These are phyloP conservation scores for Electrona antarctica DNA, from an alignment of 2,113 vertebrate genomes.

Conservation along the genomic window DNA sequence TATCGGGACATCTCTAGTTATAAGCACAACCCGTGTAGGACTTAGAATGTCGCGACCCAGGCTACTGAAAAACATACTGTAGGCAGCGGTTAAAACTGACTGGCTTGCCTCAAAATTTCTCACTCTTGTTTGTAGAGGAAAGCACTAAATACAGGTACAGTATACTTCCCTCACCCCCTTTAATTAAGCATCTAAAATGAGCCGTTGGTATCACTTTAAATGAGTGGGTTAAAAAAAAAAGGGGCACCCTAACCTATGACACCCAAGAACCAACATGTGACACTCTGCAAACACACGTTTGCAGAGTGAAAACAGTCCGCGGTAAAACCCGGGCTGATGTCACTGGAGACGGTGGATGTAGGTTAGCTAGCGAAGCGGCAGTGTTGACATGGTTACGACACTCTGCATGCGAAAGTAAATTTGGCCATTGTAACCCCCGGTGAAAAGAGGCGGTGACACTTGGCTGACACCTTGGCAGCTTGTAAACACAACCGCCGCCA, in stretches of 20 bases:
- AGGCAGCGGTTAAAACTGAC: too few species aligned
- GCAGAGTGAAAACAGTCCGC: constrained; percentile 33
- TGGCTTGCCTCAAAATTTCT: too few species aligned
- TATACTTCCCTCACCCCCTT: background rate
- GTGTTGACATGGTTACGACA: constrained; percentile 60
- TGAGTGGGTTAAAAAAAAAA: background rate
- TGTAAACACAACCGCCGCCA: constrained; percentile 71
- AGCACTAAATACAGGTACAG: too few species aligned
- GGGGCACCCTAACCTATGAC: background rate
- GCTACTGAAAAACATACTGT: too few species aligned
- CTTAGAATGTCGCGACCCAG: too few species aligned
- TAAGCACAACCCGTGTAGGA: too few species aligned
- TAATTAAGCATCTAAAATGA: background rate
- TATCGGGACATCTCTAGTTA: too few species aligned
- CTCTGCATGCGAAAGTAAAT: constrained; percentile 55
- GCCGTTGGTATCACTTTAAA: background rate
- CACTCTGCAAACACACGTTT: constrained; percentile 10
- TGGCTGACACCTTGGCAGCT: constrained; percentile 68
- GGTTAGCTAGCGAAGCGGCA: constrained; percentile 23
- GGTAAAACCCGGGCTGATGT: constrained; percentile 6
- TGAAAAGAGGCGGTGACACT: constrained; percentile 59
- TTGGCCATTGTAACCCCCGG: constrained; percentile 48
- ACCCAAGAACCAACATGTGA: background rate
- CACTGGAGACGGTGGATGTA: constrained; percentile 23
- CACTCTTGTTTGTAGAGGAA: too few species aligned